A percentile compares a stretch with the other conserved stretches of the same genome.
These are phyloP conservation scores for Tetramorium alpestre DNA, from an alignment of 1,140 invertebrate genomes.

Conservation along the genomic window DNA sequence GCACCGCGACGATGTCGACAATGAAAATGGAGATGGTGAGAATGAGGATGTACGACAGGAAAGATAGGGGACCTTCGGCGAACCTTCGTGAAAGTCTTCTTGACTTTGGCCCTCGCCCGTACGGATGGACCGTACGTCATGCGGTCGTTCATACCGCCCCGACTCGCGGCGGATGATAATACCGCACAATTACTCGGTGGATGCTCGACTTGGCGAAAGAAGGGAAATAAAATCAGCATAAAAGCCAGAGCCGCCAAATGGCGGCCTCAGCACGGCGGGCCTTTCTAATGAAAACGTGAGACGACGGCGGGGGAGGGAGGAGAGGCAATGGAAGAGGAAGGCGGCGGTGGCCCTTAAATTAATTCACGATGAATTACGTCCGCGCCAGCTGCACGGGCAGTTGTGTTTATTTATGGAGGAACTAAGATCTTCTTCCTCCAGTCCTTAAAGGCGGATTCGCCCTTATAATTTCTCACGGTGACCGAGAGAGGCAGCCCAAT, in stretches of 20 bases:
- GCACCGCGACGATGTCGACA: neutral
- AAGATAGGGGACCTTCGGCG: slow-evolving; percentile 33
- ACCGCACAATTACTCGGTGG: slow-evolving; percentile 80
- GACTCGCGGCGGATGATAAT: slow-evolving; percentile 77
- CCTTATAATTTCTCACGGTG: slow-evolving; percentile 58
- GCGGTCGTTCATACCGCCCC: slow-evolving; percentile 73
- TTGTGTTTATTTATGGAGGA: slow-evolving; percentile 86
- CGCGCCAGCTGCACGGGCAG: slow-evolving; percentile 84
- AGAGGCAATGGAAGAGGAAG: slow-evolving; percentile 40
- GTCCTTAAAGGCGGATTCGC: slow-evolving; percentile 70
- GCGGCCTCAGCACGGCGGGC: slow-evolving; percentile 78
- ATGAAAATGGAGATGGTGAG: neutral
- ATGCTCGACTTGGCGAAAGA: slow-evolving; percentile 80
- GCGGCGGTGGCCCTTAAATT: slow-evolving; percentile 83
- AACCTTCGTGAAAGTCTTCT: slow-evolving; percentile 68
- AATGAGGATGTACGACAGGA: neutral
- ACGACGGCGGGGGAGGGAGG: neutral
- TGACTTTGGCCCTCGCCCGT: slow-evolving; percentile 55
- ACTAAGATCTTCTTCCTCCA: slow-evolving; percentile 80
- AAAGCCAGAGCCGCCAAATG: slow-evolving; percentile 83
- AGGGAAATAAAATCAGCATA: slow-evolving; percentile 83
- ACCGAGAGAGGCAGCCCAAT: slow-evolving; percentile 33
- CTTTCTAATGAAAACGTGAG: slow-evolving; percentile 84
- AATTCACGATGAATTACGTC: slow-evolving; percentile 86
- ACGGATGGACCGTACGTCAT: slow-evolving; percentile 79